Evolutionary conservation across 2,113 vertebrate species (phyloP).

Genomic region (Dendrocopos noguchii): DNA sequence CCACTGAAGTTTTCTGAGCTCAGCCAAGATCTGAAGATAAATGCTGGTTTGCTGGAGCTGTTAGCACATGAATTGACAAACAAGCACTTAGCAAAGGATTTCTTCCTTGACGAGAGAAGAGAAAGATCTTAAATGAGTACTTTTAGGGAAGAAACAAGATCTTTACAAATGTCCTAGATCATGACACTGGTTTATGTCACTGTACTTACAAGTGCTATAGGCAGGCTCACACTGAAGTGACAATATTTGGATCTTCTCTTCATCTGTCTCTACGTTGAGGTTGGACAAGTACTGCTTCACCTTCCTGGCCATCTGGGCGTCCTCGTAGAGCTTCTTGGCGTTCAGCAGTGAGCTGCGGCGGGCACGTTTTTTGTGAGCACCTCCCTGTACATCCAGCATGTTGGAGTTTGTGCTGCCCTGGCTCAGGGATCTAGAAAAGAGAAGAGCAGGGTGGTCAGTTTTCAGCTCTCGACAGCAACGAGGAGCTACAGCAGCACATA

Average conservation of each 20-base stretch:
- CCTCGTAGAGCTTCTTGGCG: constrained; percentile 96
- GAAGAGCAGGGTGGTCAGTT: not conserved
- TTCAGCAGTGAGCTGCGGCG: constrained; percentile 95
- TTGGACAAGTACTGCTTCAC: constrained; percentile 96
- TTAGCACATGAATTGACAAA: not conserved
- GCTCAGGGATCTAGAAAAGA: constrained; percentile 87
- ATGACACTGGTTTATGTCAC: not conserved
- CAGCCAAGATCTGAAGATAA: not conserved
- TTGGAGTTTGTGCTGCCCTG: constrained; percentile 98
- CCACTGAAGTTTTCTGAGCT: not conserved
- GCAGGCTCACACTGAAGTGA: constrained; percentile 93
- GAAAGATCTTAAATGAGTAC: not conserved
- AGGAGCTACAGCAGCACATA: constrained; percentile 7
- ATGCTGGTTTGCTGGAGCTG: not conserved
- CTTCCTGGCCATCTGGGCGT: constrained; percentile 96
- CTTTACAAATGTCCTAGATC: not conserved
- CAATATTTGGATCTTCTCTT: constrained; percentile 92
- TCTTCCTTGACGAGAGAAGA: not conserved
- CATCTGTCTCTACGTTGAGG: constrained; percentile 89
- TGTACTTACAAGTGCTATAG: constrained; percentile 90
- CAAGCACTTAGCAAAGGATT: not conserved
- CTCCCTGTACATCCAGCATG: constrained; percentile 93
- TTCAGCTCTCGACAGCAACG: not conserved
- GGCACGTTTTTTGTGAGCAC: constrained; percentile 91
- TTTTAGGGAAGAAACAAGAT: not conserved